Evolutionary conservation across 2,113 vertebrate genomes (phyloP), one percentile per base, ranked within the genome.

Genomic region (Micronycteris hirsuta): DNA sequence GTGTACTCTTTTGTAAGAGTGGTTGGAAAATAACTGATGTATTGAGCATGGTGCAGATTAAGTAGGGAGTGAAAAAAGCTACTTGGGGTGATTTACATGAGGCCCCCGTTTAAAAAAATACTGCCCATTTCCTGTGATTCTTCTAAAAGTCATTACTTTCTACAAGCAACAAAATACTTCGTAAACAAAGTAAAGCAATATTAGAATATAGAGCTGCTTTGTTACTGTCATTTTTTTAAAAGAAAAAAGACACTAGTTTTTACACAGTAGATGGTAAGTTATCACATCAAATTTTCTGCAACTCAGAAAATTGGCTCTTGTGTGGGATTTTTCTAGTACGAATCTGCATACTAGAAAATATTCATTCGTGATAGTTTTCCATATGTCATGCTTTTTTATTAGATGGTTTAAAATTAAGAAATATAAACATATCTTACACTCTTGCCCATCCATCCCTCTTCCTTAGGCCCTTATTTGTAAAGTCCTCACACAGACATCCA

Each of bases 141-240:
- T 85, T 38, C 31, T 73, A 82, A 81, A 94, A 87, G 33, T 54
- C 19, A 68, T 71, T 28, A 31, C 5, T 20, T 45, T 91, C 7
- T 74, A 19, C 52, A 5, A 82, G 28, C 26, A 73, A 33, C 3
- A 22, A 71, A 87, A 54, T 61, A 86, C 0, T 31, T 54, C 4
- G n/a, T 58, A 94, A 86, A n/a, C 3, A 86, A 87, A 84, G 73
- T 56, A 58, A 83, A 73, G 15, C 14, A 63, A 43, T 38, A n/a
- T 43, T 86, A 70, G n/a, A 80, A 47, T 67, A 36, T 14, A 71
- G 0, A 41, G 7, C 31, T 77, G 31, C 3, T 47, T 68, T 77
- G 58, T 76, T 52, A 19, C 61, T 77, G 36, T 78, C 73, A 17
- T 22, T 77, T 89, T 89, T 89, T 45, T n/a, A 36, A 47, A 49